Evolutionary conservation across 2,113 vertebrate genomes (phyloP).

Genomic region (Megaleporinus macrocephalus): DNA sequence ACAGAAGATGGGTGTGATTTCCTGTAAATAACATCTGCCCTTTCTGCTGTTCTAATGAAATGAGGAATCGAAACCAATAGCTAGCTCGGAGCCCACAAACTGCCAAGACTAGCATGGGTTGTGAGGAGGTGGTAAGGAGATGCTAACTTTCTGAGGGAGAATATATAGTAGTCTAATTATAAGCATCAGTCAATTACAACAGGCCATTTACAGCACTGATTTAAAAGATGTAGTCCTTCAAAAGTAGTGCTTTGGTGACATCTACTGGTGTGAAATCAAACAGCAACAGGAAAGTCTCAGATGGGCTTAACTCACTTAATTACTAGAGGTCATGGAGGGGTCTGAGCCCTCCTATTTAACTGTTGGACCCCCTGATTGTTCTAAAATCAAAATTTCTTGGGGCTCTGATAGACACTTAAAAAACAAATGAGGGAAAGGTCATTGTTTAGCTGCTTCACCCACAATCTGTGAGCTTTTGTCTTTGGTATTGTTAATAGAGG

Average conservation of each 20-base stretch:
- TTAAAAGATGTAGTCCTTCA: not conserved
- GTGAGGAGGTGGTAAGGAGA: not conserved
- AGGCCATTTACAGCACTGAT: not conserved
- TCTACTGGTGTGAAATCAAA: conserved; percentile 18
- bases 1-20: conserved; percentile 21
- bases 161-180: no score
- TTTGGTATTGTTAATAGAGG: no score
- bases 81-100: conserved; percentile 5
- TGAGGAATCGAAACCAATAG: conserved; percentile 43
- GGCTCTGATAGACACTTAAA: no score
- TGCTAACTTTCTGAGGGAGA: no score
- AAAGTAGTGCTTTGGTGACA: conserved; percentile 15
- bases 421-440: no score
- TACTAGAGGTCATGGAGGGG: no score
- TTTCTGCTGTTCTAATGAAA: conserved; percentile 13
- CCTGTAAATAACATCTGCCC: conserved; percentile 41
- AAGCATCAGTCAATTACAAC: no score
- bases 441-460: no score
- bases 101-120: not conserved
- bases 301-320: not conserved
- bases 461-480: no score
- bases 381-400: no score
- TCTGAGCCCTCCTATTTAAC: no score
- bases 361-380: no score
- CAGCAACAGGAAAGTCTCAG: not conserved